Base-by-base conservation (phyloP, 2,113 vertebrate species). In the Hypanus sabinus region DNA sequence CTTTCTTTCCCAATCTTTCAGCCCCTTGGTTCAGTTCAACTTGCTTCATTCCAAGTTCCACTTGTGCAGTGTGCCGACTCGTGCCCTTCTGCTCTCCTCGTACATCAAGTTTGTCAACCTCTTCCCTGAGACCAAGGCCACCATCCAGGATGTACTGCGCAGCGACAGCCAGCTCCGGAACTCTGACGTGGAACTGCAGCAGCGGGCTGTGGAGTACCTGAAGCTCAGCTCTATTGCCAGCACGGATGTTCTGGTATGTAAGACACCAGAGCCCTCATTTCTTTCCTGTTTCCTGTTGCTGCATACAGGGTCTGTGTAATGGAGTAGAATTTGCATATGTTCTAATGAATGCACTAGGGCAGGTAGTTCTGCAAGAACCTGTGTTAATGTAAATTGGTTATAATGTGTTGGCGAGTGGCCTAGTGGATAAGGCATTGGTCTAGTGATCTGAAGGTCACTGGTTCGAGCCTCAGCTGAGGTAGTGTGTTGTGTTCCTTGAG, bases 21-120 rank as follows among this genome's bases (percentile, higher is more conserved):
- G 98, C 95, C 98, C 98, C 5, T 95, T 98, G 0, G 98, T 99
- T 94, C 98, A 99, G 96, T 99, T 99, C 96, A 98, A 98, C 94
- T 96, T 98, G 79, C 97, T 98, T 88, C 98, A 98, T 94, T 99
- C 98, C 73, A 99, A 99, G 96, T 99, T 98, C 96, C 98, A 98
- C 94, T 95, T 99, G 95, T 99, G 98, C 95, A 98, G 98, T 0
- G 98, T 99, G 93, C 97, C 98, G 0, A 98, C 98, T 0, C 97
- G 98, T 0, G 98, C 98, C 46, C 97, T 98, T 94, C 97, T 98
- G 95, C 97, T 99, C 94, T 98, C 98, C 0, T 98, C 98, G 94
- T 98, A 98, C 95, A 98, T 99, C 96, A 99, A 99, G 95, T 99
- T 99, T 94, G 98, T 99, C 96, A 99, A 99, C 96, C 97, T 99